These are phyloP conservation scores for Melanostigma gelatinosum DNA, from an alignment of 2,113 vertebrate genomes.

Conservation along the genomic window DNA sequence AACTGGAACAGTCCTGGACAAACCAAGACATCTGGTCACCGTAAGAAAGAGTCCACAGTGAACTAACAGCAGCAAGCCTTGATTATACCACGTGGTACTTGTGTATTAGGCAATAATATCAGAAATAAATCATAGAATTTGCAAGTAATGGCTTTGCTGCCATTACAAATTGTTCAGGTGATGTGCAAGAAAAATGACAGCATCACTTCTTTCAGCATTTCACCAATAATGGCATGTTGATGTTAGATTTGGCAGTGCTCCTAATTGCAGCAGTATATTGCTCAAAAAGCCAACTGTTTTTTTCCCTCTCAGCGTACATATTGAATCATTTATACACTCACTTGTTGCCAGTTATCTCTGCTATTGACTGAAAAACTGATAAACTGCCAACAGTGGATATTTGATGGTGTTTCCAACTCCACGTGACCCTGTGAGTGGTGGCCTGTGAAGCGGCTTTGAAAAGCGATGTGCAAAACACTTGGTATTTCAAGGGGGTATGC, in stretches of 20 bases:
- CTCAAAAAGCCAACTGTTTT: constrained; percentile 4
- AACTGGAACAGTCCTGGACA: too few species aligned
- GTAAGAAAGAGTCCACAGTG: background rate
- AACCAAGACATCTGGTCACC: too few species aligned
- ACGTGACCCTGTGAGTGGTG: constrained; percentile 17
- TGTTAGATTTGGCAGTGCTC: background rate
- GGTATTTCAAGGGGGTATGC: constrained; percentile 25
- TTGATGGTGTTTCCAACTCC: constrained; percentile 26
- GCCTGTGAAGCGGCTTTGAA: constrained; percentile 24
- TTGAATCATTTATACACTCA: constrained; percentile 22
- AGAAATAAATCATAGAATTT: background rate
- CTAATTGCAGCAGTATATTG: constrained; percentile 21
- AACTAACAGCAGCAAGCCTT: background rate
- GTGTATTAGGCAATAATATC: background rate
- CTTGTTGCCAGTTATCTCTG: constrained; percentile 21
- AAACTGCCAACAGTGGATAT: constrained; percentile 32
- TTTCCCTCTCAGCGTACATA: background rate
- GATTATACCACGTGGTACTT: background rate
- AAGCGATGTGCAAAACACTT: constrained; percentile 3
- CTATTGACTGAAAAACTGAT: constrained; percentile 39
- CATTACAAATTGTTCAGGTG: background rate
- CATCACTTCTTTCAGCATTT: background rate
- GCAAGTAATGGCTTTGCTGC: background rate
- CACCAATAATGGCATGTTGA: background rate
- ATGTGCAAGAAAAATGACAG: background rate